Evolutionary conservation across 2,888 invertebrate species (phyloP).

Genomic region (Hylaea fasciaria): DNA sequence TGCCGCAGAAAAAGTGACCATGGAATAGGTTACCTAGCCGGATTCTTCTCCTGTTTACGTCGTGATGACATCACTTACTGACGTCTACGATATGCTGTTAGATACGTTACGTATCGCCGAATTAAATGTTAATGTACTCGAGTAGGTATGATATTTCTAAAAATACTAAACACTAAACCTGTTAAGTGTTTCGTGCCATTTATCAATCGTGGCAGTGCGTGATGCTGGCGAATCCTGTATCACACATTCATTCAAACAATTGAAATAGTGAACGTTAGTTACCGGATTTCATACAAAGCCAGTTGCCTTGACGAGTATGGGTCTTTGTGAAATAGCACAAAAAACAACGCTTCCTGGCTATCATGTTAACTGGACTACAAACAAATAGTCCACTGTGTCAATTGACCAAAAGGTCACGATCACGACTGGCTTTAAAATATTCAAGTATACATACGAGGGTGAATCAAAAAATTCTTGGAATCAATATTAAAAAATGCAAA

Average conservation of each 20-base stretch:
- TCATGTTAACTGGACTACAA: slow-evolving; percentile 72
- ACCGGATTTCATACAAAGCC: slow-evolving; percentile 56
- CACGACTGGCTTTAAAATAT: slow-evolving; percentile 27
- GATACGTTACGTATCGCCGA: slow-evolving; percentile 33
- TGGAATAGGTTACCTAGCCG: slow-evolving; percentile 76
- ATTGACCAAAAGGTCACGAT: slow-evolving; percentile 67
- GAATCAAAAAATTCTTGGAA: no score
- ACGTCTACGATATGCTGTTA: slow-evolving; percentile 69
- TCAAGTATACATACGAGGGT: no score
- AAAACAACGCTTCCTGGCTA: slow-evolving; percentile 67
- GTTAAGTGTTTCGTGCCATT: slow-evolving; percentile 19
- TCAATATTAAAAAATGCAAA: no score
- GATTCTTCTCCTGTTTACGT: slow-evolving; percentile 69
- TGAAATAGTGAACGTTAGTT: slow-evolving; percentile 40
- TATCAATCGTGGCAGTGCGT: slow-evolving; percentile 28
- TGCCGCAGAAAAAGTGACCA: slow-evolving; percentile 76
- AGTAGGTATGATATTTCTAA: not conserved
- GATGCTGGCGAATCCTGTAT: slow-evolving; percentile 39
- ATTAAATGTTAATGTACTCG: slow-evolving; percentile 10
- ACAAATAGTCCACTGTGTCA: slow-evolving; percentile 65
- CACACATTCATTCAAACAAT: slow-evolving; percentile 37
- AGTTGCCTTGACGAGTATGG: slow-evolving; percentile 65
- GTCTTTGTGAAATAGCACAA: slow-evolving; percentile 61
- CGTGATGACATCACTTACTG: slow-evolving; percentile 74
- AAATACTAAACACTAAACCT: slow-evolving; percentile 9